phyloP scores from a whole-genome alignment of 1,140 invertebrate species.

The Heliconius hewitsoni region DNA sequence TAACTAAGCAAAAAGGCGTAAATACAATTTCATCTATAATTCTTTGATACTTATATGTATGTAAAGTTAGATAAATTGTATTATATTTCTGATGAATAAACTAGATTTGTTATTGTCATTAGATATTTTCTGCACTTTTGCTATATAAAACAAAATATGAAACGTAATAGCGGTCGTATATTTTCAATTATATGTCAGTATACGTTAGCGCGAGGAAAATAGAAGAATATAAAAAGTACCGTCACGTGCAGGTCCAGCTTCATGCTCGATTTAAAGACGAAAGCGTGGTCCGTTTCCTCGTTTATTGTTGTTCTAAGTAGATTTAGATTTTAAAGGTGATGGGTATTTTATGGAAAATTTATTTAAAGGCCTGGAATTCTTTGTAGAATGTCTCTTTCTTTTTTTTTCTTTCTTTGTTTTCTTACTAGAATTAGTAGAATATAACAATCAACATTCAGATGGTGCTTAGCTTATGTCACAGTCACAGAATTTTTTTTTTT shows the following conservation, averaged over 20 bases:
- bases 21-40: too few relatives aligned
- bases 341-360: background rate
- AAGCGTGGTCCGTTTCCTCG: conserved; percentile 17
- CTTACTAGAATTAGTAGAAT: background rate
- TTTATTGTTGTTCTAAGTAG: background rate
- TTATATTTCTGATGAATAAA: background rate
- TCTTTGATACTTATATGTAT: too few relatives aligned
- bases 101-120: background rate
- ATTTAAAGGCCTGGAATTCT: background rate
- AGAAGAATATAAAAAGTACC: conserved; percentile 25
- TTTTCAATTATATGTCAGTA: conserved; percentile 31
- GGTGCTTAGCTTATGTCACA: too few relatives aligned
- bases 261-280: conserved; percentile 30
- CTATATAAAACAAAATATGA: background rate
- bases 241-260: conserved; percentile 31
- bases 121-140: background rate
- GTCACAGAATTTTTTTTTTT: too few relatives aligned
- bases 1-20: too few relatives aligned
- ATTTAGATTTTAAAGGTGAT: background rate
- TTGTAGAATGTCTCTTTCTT: background rate
- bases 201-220: conserved; percentile 22
- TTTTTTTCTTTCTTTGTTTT: background rate
- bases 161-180: conserved; percentile 18
- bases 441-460: too few relatives aligned
- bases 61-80: background rate